These are phyloP conservation scores for Peromyscus melanophrys DNA, from an alignment of 2,797 vertebrate genomes.

Conservation along the genomic window DNA sequence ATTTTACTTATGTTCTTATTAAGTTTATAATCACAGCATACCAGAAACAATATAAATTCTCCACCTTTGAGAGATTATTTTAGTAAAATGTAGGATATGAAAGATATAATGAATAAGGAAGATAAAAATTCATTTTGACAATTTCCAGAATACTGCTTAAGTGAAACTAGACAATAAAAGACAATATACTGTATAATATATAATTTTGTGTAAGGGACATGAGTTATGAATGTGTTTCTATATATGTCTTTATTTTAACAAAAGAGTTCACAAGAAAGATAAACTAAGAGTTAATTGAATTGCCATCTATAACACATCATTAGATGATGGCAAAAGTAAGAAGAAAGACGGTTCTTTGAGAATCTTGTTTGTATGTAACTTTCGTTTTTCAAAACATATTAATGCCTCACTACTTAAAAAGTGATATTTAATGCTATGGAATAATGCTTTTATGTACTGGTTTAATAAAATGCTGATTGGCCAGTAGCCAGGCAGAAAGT, in stretches of 20 bases:
- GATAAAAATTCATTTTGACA: background rate
- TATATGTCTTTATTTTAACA: background rate
- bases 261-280: background rate
- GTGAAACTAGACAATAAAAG: background rate
- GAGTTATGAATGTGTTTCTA: background rate
- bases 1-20: background rate
- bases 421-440: background rate
- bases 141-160: constrained; percentile 28
- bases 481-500: too few relatives aligned
- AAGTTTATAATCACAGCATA: constrained; percentile 25
- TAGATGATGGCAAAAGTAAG: background rate
- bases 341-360: background rate
- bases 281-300: constrained; percentile 21
- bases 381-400: constrained; percentile 47
- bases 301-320: background rate
- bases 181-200: background rate
- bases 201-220: background rate
- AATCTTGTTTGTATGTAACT: background rate
- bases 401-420: constrained; percentile 44
- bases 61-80: background rate
- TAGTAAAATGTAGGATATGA: background rate
- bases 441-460: too few relatives aligned
- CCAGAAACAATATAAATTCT: background rate
- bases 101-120: constrained; percentile 29
- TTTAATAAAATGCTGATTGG: too few relatives aligned